Base-by-base conservation (phyloP, 1,140 invertebrate species). In the Drosophila bipectinata region DNA sequence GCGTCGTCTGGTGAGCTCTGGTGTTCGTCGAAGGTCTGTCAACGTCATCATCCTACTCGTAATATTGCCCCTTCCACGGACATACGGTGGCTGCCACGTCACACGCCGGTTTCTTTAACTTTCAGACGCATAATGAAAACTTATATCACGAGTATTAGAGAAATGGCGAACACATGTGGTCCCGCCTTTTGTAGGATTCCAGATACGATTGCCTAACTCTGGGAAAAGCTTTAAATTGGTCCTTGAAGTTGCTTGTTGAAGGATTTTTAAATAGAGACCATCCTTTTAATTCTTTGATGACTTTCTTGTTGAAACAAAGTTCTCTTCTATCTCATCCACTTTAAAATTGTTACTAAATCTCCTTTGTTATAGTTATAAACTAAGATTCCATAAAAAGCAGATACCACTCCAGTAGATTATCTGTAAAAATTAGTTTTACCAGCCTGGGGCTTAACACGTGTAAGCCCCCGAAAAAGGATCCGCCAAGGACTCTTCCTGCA, bases 71-170 rank as follows among this genome's bases (percentile, higher is more conserved):
- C 56, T 59, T 61, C 12, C 28, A 34, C 26, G 5, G 71, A 48
- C 39, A 68, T 57, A 56, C 21, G 3, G 12, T 39, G 8, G 14
- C 45, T 47, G 24, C 51, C 30, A 54, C 24, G 55, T 26, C 34
- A 69, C 58, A 67, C 32, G 41, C 37, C 58, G 74, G 24, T 56
- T 69, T 48, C 53, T 66, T 76, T 64, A 51, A 66, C 64, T 78
- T 69, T 47, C 66, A 39, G 58, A 47, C 63, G 67, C 79, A 63
- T 83, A 79, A 88, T 83, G 79, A 88, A 83, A 88, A 83, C 83
- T 79, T 83, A 77, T 82, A 79, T 88, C 72, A 34, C 77, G 57
- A 60, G 77, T 77, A 83, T 88, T 88, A 83, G 57, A 88, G 72
- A 83, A 74, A 88, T 79, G 60, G 32, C 67, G 12, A 73, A 26